A percentile compares a stretch with the other conserved stretches of the same genome.
phyloP scores from a whole-genome alignment of 2,797 vertebrate species.

The Octomys mimax region DNA sequence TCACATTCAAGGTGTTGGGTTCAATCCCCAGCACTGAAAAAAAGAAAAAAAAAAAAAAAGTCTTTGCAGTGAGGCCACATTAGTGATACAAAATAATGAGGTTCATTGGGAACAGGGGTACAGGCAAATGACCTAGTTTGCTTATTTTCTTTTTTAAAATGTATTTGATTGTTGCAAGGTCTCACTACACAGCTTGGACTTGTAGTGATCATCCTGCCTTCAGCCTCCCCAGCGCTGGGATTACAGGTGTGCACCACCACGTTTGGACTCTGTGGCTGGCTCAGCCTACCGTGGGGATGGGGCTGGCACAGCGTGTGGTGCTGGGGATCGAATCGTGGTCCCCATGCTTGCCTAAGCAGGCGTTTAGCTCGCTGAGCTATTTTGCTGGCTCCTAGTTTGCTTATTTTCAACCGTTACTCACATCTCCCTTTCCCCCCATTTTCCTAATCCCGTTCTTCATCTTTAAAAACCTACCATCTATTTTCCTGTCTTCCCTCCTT shows the following conservation, averaged over 20 bases:
- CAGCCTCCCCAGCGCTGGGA: too few species aligned
- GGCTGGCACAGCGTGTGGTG: too few species aligned
- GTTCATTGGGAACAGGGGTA: neutral
- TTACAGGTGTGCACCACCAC: too few species aligned
- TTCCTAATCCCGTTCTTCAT: neutral
- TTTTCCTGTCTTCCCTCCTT: neutral
- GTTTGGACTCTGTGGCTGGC: too few species aligned
- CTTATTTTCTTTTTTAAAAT: neutral
- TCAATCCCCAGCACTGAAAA: neutral
- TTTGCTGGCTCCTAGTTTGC: neutral
- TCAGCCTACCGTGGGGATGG: too few species aligned
- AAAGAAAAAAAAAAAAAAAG: neutral
- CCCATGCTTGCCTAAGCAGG: too few species aligned
- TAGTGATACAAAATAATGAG: neutral
- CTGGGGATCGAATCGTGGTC: too few species aligned
- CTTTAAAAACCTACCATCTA: neutral
- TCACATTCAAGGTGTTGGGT: neutral
- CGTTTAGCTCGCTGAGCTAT: too few species aligned
- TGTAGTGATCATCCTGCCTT: too few species aligned
- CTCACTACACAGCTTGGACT: too few species aligned
- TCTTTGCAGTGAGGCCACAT: neutral
- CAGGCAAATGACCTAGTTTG: neutral
- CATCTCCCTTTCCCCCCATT: neutral
- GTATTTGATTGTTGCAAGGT: too few species aligned
- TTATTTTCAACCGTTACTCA: neutral